Evolutionary conservation across 2,888 invertebrate species (phyloP), one percentile per base, ranked within the genome.

Genomic region (Digitonthophagus gazella): DNA sequence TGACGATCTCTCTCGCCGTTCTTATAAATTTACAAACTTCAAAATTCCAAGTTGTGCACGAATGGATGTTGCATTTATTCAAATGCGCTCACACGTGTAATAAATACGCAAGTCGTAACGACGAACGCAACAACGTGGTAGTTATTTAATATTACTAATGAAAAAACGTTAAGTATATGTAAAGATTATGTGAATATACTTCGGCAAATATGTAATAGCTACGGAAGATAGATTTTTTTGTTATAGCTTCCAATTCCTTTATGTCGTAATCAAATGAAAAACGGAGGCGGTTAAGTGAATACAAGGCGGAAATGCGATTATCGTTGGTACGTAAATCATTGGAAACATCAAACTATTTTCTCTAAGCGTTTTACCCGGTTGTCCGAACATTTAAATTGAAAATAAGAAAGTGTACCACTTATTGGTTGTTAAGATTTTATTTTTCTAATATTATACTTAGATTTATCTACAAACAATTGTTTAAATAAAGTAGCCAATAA

Each of bases 31-130:
- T 82, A 82, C 80, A 82, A 82, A 82, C 75, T 78, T 81, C 73
- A 79, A 82, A 81, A 82, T 82, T 82, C 81, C 81, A 81, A 81
- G 79, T 79, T 81, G 82, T 82, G 82, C 82, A 81, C 80, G 74
- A 44, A 11, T 44, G 28, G 28, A 44, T 44, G 28, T 44, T 11
- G 28, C 28, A 44, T 44, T 11, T 44, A 44, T 44, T n/a, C n/a
- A 11, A 44, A 44, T 11, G 28, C 28, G 28, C 28, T 44, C 28
- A 44, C 28, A 44, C 11, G 11, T 44, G 16, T 57, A 68, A 67
- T 68, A 72, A 61, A 61, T 65, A 44, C 28, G 15, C 63, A 58
- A 65, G 65, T 20, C 28, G 6, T 67, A 64, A 67, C 58, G 58
- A 58, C 58, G 44, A 66, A 8, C 63, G 63, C 14, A 44, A 64